Conservation (phyloP, 2,113 vertebrate genomes). For the Fulmarus glacialis region DNA sequence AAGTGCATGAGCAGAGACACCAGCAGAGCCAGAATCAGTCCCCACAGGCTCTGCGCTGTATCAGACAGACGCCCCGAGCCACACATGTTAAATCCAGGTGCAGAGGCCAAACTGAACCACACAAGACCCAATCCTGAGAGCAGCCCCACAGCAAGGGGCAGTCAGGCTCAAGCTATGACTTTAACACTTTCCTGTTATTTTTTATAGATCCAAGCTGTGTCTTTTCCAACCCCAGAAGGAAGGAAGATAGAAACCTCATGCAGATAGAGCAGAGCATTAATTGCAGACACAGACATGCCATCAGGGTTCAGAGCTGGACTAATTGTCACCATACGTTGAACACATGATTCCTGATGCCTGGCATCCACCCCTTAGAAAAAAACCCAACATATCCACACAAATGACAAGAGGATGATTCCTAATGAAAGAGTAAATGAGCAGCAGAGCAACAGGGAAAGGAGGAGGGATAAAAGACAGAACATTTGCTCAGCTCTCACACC, state of each 20-base stretch:
- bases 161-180: not conserved
- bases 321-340: not conserved
- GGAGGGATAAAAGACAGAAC: not conserved
- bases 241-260: not conserved
- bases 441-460: not conserved
- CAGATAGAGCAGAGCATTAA: not conserved
- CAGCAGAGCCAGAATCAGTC: not conserved
- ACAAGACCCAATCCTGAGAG: not conserved
- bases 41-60: not conserved
- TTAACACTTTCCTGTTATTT: not conserved
- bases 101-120: not conserved
- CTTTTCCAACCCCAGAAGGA: not conserved
- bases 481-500: not conserved
- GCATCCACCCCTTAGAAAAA: not conserved
- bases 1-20: not conserved
- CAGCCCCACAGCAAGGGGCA: not conserved
- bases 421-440: not conserved
- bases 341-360: not conserved
- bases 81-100: not conserved
- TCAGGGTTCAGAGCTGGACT: conserved; percentile 17
- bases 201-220: not conserved
- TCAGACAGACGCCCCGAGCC: not conserved
- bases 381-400: not conserved
- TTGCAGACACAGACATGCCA: not conserved
- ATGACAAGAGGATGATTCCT: not conserved